Conservation (phyloP, 2,888 invertebrate species). For the Yponomeuta cagnagella region DNA sequence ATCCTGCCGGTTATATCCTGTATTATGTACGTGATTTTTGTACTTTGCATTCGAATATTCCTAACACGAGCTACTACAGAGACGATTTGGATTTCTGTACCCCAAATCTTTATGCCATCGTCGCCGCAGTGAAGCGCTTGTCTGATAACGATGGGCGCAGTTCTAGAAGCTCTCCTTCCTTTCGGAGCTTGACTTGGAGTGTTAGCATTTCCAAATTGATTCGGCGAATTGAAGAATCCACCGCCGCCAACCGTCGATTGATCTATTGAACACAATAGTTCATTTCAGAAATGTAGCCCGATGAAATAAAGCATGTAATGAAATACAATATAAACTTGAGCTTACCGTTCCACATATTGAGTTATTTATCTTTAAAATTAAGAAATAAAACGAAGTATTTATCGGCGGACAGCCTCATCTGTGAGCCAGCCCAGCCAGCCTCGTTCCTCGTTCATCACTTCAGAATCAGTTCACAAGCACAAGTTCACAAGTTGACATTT, state of each 20-base stretch:
- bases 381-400: background rate
- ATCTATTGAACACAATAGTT: constrained; percentile 42
- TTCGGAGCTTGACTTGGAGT: constrained; percentile 65
- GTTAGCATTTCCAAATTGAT: constrained; percentile 62
- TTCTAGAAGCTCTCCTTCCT: constrained; percentile 59
- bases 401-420: too few species aligned
- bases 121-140: constrained; percentile 67
- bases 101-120: constrained; percentile 70
- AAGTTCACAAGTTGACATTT: background rate
- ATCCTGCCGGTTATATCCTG: constrained; percentile 71
- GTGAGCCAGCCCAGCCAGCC: too few species aligned
- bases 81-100: constrained; percentile 67
- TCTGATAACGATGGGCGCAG: constrained; percentile 66
- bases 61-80: constrained; percentile 57
- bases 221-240: constrained; percentile 65
- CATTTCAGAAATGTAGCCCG: background rate
- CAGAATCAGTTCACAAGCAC: too few species aligned
- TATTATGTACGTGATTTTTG: constrained; percentile 68
- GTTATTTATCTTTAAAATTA: background rate
- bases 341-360: constrained; percentile 48
- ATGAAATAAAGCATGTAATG: background rate
- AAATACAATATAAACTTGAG: background rate
- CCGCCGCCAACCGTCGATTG: constrained; percentile 59
- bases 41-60: constrained; percentile 65
- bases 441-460: too few species aligned